These are phyloP conservation scores for Simalia tracyae DNA, from an alignment of 2,797 vertebrate species.

Conservation along the genomic window DNA sequence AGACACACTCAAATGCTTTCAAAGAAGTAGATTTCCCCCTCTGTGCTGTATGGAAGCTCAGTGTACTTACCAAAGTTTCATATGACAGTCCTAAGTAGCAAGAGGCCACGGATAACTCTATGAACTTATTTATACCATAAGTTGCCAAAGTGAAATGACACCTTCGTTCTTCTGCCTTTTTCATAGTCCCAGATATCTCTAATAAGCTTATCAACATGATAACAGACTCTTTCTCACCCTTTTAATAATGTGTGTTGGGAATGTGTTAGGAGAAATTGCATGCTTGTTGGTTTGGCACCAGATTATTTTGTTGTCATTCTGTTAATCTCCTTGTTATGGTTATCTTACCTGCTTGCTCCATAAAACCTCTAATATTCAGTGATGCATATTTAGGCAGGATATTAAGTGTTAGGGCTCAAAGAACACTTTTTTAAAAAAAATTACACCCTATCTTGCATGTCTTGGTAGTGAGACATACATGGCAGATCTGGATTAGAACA, in stretches of 20 bases:
- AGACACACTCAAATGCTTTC: not conserved
- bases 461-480: not conserved
- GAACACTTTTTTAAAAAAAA: not conserved
- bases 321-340: not conserved
- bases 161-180: not conserved
- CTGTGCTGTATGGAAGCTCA: not conserved
- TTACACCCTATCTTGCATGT: not conserved
- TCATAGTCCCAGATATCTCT: not conserved
- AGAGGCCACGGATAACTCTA: not conserved
- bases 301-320: not conserved
- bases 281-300: not conserved
- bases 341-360: not conserved
- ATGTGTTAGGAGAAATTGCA: not conserved
- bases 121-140: not conserved
- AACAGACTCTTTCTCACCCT: not conserved
- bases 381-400: not conserved
- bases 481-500: not conserved
- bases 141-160: not conserved
- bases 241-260: not conserved
- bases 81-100: not conserved
- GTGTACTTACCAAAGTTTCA: not conserved
- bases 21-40: not conserved
- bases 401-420: not conserved
- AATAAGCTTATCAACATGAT: accelerated
- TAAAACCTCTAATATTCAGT: not conserved